Evolutionary conservation across 2,113 vertebrate genomes (phyloP).

Genomic region (Callocephalon fimbriatum): DNA sequence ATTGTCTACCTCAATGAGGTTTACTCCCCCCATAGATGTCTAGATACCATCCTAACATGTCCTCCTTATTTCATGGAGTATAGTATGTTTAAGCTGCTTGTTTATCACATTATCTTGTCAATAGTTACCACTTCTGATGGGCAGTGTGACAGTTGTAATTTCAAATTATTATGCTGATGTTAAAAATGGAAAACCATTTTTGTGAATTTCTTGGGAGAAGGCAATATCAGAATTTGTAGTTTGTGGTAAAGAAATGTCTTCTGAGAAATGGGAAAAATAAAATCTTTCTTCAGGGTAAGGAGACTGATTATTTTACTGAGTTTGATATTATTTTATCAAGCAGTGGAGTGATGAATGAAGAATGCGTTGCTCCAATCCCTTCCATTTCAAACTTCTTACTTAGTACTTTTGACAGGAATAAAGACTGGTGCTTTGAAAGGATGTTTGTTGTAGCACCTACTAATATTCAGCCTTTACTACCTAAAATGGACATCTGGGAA

Average conservation of each 20-base stretch:
- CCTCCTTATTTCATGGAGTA: background rate
- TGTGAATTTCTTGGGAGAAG: background rate
- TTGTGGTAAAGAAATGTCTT: background rate
- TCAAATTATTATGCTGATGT: background rate
- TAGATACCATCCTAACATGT: background rate
- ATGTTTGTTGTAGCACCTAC: background rate
- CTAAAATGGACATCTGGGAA: background rate
- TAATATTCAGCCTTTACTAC: background rate
- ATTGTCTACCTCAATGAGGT: fast-evolving
- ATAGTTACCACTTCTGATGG: background rate
- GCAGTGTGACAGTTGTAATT: background rate
- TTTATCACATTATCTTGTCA: background rate
- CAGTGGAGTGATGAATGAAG: background rate
- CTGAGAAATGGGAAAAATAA: background rate
- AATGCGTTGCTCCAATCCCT: background rate
- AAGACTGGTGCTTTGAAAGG: background rate
- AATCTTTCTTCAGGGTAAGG: slow-evolving; percentile 2
- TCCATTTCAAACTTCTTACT: background rate
- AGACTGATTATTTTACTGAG: background rate
- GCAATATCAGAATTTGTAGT: background rate
- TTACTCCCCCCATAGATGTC: background rate
- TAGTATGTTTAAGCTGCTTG: background rate
- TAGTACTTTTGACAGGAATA: background rate
- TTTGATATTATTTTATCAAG: slow-evolving; percentile 8
- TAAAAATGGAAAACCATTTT: background rate